These are phyloP conservation scores for Aphelenchoides besseyi DNA, from an alignment of 1,140 invertebrate genomes.

Conservation along the genomic window DNA sequence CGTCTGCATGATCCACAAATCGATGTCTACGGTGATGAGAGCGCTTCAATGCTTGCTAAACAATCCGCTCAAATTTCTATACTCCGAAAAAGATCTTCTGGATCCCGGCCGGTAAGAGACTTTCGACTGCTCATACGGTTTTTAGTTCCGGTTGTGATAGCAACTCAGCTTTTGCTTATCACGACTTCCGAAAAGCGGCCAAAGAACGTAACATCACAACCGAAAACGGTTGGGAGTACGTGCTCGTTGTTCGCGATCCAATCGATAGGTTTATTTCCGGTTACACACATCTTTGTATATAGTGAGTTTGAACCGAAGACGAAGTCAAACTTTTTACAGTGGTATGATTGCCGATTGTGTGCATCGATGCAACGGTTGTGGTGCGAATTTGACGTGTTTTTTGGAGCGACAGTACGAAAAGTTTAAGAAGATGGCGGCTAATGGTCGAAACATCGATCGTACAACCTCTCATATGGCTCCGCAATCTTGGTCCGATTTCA, in stretches of 20 bases:
- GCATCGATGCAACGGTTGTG: background rate
- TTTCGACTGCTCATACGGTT: background rate
- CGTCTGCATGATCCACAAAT: background rate
- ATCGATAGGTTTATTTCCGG: background rate
- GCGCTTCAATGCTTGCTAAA: background rate
- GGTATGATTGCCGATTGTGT: background rate
- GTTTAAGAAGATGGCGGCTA: background rate
- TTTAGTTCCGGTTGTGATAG: background rate
- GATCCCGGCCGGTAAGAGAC: background rate
- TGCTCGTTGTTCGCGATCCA: background rate
- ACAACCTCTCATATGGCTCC: background rate
- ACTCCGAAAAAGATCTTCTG: background rate
- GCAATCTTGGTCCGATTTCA: background rate
- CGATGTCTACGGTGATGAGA: background rate
- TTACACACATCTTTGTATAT: background rate
- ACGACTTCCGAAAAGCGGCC: background rate
- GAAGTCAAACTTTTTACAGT: background rate
- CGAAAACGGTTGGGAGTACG: slow-evolving; percentile 8
- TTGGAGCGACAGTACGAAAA: background rate
- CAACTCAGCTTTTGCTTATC: background rate
- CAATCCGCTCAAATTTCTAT: background rate
- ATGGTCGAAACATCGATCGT: background rate
- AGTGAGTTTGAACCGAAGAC: background rate
- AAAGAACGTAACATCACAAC: background rate
- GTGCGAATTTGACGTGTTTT: slow-evolving; percentile 1